phyloP scores from a whole-genome alignment of 2,888 invertebrate species.

The Endomychus coccineus region DNA sequence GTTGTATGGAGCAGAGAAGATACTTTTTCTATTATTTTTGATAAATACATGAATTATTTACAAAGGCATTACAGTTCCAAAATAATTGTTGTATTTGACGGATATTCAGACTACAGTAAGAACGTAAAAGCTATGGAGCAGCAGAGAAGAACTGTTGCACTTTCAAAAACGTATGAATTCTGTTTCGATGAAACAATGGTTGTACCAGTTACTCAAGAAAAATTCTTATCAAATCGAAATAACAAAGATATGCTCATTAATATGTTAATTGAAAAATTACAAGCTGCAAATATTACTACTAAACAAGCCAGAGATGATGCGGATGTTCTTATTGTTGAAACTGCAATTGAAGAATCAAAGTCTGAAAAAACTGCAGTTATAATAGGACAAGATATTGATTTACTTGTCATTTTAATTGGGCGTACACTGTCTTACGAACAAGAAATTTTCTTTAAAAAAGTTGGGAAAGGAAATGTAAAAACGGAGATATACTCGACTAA shows the following conservation, averaged over 20 bases:
- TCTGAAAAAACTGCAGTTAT: conserved; percentile 27
- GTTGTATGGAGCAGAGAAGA: too few species aligned
- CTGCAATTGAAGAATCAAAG: conserved; percentile 31
- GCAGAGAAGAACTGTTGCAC: conserved; percentile 35
- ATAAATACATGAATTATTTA: conserved; percentile 27
- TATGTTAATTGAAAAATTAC: conserved; percentile 34
- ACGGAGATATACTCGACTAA: conserved; percentile 33
- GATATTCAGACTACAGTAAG: conserved; percentile 31
- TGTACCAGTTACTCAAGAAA: conserved; percentile 29
- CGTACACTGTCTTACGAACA: conserved; percentile 28
- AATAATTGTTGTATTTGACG: conserved; percentile 33
- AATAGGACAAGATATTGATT: conserved; percentile 37
- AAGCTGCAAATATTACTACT: conserved; percentile 34
- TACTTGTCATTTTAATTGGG: conserved; percentile 36
- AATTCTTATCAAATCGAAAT: conserved; percentile 25
- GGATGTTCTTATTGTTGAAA: conserved; percentile 37
- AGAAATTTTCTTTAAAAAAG: conserved; percentile 34
- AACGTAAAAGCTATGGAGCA: conserved; percentile 37
- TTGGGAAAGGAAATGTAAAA: conserved; percentile 35
- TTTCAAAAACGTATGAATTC: conserved; percentile 35
- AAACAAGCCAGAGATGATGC: conserved; percentile 37
- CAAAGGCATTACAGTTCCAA: conserved; percentile 26
- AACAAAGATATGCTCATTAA: conserved; percentile 28
- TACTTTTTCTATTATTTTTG: conserved; percentile 18
- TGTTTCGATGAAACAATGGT: conserved; percentile 33